These are phyloP conservation scores for Bovichtus diacanthus DNA, from an alignment of 2,797 vertebrate genomes.

Conservation along the genomic window DNA sequence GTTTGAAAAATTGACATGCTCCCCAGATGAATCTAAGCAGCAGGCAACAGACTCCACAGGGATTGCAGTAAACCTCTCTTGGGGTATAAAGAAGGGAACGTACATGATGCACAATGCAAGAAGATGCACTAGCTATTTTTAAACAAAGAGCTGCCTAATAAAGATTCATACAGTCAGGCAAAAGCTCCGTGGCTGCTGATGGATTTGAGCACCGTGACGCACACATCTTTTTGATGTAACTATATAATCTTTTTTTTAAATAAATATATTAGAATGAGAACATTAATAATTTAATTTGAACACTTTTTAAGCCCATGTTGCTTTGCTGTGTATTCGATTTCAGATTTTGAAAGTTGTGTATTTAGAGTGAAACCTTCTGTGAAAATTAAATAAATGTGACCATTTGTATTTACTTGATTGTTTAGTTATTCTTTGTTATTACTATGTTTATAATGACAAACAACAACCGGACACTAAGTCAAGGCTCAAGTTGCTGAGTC, in stretches of 20 bases:
- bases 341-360: not conserved
- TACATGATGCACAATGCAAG: constrained; percentile 16
- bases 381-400: not conserved
- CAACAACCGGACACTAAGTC: not conserved
- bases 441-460: not conserved
- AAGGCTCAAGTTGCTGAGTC: not conserved
- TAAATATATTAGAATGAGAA: too few species aligned
- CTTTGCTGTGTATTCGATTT: not conserved
- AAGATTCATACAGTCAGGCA: not conserved
- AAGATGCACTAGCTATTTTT: not conserved
- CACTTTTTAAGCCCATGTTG: not conserved
- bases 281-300: not conserved
- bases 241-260: too few species aligned
- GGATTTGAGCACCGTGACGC: not conserved
- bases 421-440: too few species aligned
- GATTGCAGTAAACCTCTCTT: constrained; percentile 32
- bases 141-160: not conserved
- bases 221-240: too few species aligned
- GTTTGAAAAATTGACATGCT: constrained; percentile 12
- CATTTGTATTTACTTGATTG: not conserved
- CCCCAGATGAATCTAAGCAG: constrained; percentile 14
- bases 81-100: not conserved
- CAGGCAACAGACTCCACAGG: constrained; percentile 25
- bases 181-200: not conserved
- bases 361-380: not conserved